These are phyloP conservation scores for Okamejei kenojei DNA, from an alignment of 2,797 vertebrate species.

Conservation along the genomic window DNA sequence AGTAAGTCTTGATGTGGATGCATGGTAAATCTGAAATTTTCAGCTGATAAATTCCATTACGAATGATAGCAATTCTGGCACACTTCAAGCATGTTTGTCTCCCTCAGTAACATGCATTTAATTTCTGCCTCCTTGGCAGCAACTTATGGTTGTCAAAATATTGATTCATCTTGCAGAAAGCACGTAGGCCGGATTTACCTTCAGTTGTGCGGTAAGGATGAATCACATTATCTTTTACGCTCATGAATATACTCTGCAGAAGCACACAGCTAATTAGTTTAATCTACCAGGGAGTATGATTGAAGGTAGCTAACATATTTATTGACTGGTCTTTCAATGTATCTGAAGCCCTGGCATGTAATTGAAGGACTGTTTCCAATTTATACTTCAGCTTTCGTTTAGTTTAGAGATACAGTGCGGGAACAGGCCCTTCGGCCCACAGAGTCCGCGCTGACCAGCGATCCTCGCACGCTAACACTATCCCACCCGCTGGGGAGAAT, in stretches of 20 bases:
- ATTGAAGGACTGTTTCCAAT: too few relatives aligned
- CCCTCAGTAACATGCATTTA: constrained; percentile 43
- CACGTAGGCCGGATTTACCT: neutral
- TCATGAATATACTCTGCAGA: neutral
- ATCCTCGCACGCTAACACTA: too few relatives aligned
- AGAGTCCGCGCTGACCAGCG: too few relatives aligned
- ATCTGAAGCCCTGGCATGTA: neutral
- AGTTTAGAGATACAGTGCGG: too few relatives aligned
- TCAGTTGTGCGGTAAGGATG: neutral
- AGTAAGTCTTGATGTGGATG: neutral
- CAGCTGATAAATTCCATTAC: constrained; percentile 54
- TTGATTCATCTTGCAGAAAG: constrained; percentile 19
- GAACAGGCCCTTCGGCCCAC: too few relatives aligned
- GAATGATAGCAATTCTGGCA: constrained; percentile 46
- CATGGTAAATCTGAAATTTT: constrained; percentile 51
- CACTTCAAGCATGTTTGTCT: constrained; percentile 42
- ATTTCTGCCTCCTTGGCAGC: constrained; percentile 42
- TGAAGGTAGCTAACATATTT: neutral
- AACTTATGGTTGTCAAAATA: constrained; percentile 38
- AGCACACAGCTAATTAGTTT: neutral
- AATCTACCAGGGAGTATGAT: neutral
- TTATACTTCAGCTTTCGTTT: too few relatives aligned
- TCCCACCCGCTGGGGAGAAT: too few relatives aligned
- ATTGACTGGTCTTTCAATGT: neutral
- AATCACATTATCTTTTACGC: neutral